Evolutionary conservation across 2,888 invertebrate species (phyloP).

Genomic region (Drosophila melanocephala): DNA sequence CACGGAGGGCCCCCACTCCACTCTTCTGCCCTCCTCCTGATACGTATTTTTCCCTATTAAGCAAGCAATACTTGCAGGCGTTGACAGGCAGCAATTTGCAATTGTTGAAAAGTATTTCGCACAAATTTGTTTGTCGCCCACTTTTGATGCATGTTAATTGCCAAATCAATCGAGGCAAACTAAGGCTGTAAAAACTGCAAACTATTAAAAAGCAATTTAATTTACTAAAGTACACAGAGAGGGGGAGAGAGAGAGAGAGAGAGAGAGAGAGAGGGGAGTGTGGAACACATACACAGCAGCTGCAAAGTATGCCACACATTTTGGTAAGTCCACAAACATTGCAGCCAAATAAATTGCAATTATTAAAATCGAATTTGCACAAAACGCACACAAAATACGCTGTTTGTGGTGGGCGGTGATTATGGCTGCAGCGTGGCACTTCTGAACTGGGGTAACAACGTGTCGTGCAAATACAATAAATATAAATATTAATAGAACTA

Average conservation of each 20-base stretch:
- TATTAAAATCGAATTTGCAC: slow-evolving; percentile 80
- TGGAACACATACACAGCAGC: slow-evolving; percentile 11
- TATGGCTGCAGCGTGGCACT: not conserved
- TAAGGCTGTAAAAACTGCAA: slow-evolving; percentile 55
- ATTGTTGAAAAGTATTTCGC: slow-evolving; percentile 64
- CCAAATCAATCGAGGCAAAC: slow-evolving; percentile 65
- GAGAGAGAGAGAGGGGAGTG: not conserved
- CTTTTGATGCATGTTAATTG: slow-evolving; percentile 65
- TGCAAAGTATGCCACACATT: slow-evolving; percentile 47
- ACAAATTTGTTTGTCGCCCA: slow-evolving; percentile 44
- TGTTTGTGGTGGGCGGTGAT: slow-evolving; percentile 7
- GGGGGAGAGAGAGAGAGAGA: not conserved
- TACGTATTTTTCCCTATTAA: not conserved
- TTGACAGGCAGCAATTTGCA: slow-evolving; percentile 67
- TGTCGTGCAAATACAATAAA: slow-evolving; percentile 20
- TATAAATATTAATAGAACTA: not conserved
- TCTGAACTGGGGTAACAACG: slow-evolving; percentile 8
- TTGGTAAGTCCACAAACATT: slow-evolving; percentile 56
- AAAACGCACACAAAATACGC: slow-evolving; percentile 28
- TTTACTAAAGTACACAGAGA: slow-evolving; percentile 41
- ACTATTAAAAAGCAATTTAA: slow-evolving; percentile 74
- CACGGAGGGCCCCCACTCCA: not conserved
- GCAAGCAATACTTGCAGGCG: slow-evolving; percentile 43
- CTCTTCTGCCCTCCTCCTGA: not conserved
- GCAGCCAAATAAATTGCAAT: slow-evolving; percentile 69